Conservation (phyloP, 2,113 vertebrate genomes). For the rabbit (Oryctolagus cuniculus) region mOryCun1.1 NC_091438.1:44369501-44370000, state of each 20-base stretch:
- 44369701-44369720: too few species aligned
- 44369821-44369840: background rate
- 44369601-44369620: too few species aligned
- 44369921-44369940: background rate
- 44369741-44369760: background rate
- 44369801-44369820: background rate
- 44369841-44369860: background rate
- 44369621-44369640: too few species aligned
- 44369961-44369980: background rate
- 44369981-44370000: background rate
- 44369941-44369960: background rate
- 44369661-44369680: too few species aligned
- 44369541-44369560: too few species aligned
- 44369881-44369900: background rate
- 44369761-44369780: background rate
- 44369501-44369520: too few species aligned
- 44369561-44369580: too few species aligned
- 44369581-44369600: too few species aligned
- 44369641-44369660: too few species aligned
- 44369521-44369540: too few species aligned
- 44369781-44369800: background rate
- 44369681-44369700: too few species aligned
- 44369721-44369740: background rate
- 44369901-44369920: background rate
- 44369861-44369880: background rate